phyloP scores from a whole-genome alignment of 1,140 invertebrate species.

The Drosophila asahinai region DNA sequence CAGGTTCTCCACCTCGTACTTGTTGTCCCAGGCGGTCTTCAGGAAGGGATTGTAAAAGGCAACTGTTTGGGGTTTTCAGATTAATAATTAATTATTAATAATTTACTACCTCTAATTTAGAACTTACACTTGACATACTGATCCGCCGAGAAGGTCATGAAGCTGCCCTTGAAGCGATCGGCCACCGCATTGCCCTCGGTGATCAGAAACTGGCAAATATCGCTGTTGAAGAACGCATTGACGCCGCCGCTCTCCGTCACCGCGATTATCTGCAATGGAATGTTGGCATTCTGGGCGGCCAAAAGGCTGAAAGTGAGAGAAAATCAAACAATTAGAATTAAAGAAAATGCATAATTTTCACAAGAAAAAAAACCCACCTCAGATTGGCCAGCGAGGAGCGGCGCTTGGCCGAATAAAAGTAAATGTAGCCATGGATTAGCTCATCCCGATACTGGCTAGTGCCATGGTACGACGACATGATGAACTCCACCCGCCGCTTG shows the following conservation, averaged over 20 bases:
- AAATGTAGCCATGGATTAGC: slow-evolving; percentile 97
- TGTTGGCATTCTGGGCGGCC: slow-evolving; percentile 96
- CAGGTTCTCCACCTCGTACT: slow-evolving; percentile 97
- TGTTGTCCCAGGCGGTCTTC: slow-evolving; percentile 97
- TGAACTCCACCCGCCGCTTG: slow-evolving; percentile 96
- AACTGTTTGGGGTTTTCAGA: slow-evolving; percentile 86
- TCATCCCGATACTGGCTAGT: slow-evolving; percentile 96
- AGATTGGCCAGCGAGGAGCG: slow-evolving; percentile 97
- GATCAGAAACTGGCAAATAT: slow-evolving; percentile 95
- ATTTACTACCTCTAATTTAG: too few species aligned
- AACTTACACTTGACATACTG: slow-evolving; percentile 83
- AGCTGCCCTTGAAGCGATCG: slow-evolving; percentile 96
- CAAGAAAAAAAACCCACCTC: slow-evolving; percentile 88
- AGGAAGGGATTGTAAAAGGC: slow-evolving; percentile 98
- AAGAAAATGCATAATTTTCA: background rate
- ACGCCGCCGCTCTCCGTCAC: slow-evolving; percentile 95
- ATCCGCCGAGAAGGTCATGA: slow-evolving; percentile 89
- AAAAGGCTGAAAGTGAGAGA: slow-evolving; percentile 90
- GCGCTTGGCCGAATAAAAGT: slow-evolving; percentile 97
- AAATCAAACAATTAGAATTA: slow-evolving; percentile 2
- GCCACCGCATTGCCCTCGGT: slow-evolving; percentile 97
- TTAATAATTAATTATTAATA: too few species aligned
- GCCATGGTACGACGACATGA: slow-evolving; percentile 97
- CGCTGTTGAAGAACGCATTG: slow-evolving; percentile 95
- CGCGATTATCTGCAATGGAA: slow-evolving; percentile 97